Evolutionary conservation across 35 echinoderm and acorn worm genomes (phyloP).

Genomic region (Diadema setosum): DNA sequence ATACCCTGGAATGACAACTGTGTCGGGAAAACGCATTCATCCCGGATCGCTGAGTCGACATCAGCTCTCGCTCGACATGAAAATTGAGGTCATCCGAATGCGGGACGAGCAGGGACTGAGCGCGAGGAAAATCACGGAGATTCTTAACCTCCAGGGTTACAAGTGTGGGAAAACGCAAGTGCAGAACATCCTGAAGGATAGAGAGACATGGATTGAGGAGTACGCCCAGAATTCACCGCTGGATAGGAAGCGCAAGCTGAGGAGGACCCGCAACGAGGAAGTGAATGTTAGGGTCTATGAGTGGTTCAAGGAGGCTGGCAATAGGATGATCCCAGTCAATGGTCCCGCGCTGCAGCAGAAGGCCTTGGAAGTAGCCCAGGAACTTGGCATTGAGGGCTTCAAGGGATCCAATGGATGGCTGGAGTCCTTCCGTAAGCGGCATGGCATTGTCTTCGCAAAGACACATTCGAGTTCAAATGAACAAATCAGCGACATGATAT

Average conservation of each 20-base stretch:
- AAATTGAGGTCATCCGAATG: slow-evolving; percentile 18
- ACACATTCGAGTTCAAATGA: neutral
- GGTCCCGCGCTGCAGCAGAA: neutral
- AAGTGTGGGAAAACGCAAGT: neutral
- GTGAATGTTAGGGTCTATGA: neutral
- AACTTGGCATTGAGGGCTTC: neutral
- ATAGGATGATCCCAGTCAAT: neutral
- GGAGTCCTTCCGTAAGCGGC: neutral
- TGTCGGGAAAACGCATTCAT: too few relatives aligned
- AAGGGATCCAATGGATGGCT: slow-evolving; percentile 11
- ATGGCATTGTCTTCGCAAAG: neutral
- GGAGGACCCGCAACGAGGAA: neutral
- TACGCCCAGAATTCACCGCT: neutral
- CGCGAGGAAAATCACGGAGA: neutral
- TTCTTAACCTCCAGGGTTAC: neutral
- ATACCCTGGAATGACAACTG: too few relatives aligned
- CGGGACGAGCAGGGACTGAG: neutral
- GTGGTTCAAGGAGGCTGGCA: neutral
- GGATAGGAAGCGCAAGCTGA: neutral
- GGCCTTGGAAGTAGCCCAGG: neutral
- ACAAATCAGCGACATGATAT: too few relatives aligned
- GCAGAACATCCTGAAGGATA: neutral
- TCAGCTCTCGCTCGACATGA: neutral
- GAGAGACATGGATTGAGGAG: neutral
- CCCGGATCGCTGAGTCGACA: neutral